Conservation (phyloP, 2,888 invertebrate genomes). For the Poecilus cupreus region DNA sequence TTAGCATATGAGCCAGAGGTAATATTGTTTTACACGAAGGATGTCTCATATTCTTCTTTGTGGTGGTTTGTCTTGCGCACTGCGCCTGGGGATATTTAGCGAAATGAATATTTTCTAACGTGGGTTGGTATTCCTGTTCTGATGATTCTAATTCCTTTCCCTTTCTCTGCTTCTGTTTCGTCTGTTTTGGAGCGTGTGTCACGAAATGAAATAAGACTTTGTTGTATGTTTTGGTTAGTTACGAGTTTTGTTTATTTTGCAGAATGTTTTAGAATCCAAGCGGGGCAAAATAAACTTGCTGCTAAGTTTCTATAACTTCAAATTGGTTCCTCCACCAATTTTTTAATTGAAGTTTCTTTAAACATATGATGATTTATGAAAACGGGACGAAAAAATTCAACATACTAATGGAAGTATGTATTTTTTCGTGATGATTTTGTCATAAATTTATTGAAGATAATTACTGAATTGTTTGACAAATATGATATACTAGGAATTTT, state of each 20-base stretch:
- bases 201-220: slow-evolving; percentile 3
- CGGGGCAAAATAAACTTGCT: too few species aligned
- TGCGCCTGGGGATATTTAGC: slow-evolving; percentile 16
- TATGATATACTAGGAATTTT: too few species aligned
- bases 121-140: not conserved
- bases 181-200: not conserved
- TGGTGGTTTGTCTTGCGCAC: not conserved
- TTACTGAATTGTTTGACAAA: too few species aligned
- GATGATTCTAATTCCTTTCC: slow-evolving; percentile 8
- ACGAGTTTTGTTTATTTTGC: slow-evolving; percentile 1
- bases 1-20: slow-evolving; percentile 31
- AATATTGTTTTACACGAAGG: not conserved
- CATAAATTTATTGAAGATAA: too few species aligned
- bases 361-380: too few species aligned
- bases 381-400: too few species aligned
- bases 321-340: too few species aligned
- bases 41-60: slow-evolving; percentile 4
- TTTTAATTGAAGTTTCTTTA: too few species aligned
- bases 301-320: too few species aligned
- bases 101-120: slow-evolving; percentile 8
- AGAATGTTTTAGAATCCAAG: not conserved
- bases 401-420: too few species aligned
- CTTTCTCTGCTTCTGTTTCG: not conserved
- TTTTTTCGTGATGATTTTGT: too few species aligned
- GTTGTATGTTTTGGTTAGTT: slow-evolving; percentile 12